These are phyloP conservation scores for Empidonax alnorum DNA, from an alignment of 2,113 vertebrate genomes.

Conservation along the genomic window DNA sequence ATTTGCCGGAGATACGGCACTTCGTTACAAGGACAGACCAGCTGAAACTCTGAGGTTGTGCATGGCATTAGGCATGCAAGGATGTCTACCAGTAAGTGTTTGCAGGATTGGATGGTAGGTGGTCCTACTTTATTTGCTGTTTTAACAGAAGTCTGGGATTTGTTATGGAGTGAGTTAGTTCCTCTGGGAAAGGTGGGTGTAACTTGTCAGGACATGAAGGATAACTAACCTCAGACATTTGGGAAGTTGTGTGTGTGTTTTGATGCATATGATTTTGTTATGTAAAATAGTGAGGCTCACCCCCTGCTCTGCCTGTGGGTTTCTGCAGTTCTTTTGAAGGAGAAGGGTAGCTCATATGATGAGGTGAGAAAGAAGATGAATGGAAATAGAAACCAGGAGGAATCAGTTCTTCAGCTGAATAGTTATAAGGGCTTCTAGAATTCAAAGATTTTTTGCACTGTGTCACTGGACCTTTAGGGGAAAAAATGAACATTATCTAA, in stretches of 20 bases:
- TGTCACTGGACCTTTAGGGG: neutral
- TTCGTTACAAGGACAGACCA: neutral
- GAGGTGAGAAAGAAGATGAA: slow-evolving; percentile 64
- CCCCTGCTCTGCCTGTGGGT: slow-evolving; percentile 66
- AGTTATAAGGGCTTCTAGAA: slow-evolving; percentile 22
- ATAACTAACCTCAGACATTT: slow-evolving; percentile 67
- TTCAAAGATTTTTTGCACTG: neutral
- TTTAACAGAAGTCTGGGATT: slow-evolving; percentile 65
- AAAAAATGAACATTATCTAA: neutral
- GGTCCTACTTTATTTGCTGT: slow-evolving; percentile 66
- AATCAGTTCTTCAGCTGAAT: slow-evolving; percentile 39
- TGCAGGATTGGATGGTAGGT: slow-evolving; percentile 62
- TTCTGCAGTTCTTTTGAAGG: slow-evolving; percentile 58
- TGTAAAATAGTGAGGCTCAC: slow-evolving; percentile 48
- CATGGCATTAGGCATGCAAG: slow-evolving; percentile 10
- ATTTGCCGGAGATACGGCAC: neutral
- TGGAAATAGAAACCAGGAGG: slow-evolving; percentile 51
- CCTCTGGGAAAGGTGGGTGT: slow-evolving; percentile 72
- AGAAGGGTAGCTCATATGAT: slow-evolving; percentile 57
- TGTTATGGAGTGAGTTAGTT: slow-evolving; percentile 58
- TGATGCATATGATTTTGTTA: slow-evolving; percentile 65
- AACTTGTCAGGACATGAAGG: slow-evolving; percentile 65
- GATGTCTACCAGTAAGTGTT: slow-evolving; percentile 43
- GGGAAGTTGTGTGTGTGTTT: slow-evolving; percentile 56
- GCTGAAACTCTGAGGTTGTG: neutral